These are phyloP conservation scores for Haemorhous mexicanus DNA, from an alignment of 2,113 vertebrate genomes.

Conservation along the genomic window DNA sequence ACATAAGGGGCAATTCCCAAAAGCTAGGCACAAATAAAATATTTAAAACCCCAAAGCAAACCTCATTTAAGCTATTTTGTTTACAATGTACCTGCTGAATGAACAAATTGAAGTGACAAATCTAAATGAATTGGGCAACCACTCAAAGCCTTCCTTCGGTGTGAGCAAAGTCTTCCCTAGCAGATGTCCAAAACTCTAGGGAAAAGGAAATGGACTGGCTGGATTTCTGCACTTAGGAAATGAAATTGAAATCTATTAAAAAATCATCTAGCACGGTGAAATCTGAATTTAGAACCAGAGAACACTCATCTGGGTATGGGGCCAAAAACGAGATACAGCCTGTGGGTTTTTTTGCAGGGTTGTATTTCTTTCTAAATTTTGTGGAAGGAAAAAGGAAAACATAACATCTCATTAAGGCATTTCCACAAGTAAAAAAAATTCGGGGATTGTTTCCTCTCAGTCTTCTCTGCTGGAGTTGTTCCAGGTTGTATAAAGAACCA, in stretches of 20 bases:
- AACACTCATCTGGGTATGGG: not conserved
- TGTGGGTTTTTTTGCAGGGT: not conserved
- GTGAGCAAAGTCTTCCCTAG: slow-evolving; percentile 2
- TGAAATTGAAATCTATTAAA: slow-evolving; percentile 30
- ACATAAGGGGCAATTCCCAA: slow-evolving; percentile 34
- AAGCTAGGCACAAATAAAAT: slow-evolving; percentile 52
- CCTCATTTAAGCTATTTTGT: slow-evolving; percentile 42
- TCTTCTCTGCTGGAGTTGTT: not conserved
- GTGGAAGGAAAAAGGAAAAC: not conserved
- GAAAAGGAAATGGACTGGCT: slow-evolving; percentile 41
- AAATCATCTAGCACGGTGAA: slow-evolving; percentile 4
- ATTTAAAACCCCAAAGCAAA: slow-evolving; percentile 49
- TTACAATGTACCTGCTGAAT: slow-evolving; percentile 45
- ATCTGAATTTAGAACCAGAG: slow-evolving; percentile 27
- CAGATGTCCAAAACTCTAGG: slow-evolving; percentile 53
- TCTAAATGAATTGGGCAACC: slow-evolving; percentile 50
- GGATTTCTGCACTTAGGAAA: slow-evolving; percentile 41
- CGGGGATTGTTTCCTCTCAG: not conserved
- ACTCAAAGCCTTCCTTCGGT: slow-evolving; percentile 11
- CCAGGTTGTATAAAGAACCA: not conserved
- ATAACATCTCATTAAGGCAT: not conserved
- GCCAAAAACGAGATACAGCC: not conserved
- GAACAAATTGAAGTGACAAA: slow-evolving; percentile 53
- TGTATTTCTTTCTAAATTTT: not conserved
- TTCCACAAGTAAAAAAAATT: not conserved